phyloP scores from a whole-genome alignment of 2,797 vertebrate species.

The Myotis vivesi region DNA sequence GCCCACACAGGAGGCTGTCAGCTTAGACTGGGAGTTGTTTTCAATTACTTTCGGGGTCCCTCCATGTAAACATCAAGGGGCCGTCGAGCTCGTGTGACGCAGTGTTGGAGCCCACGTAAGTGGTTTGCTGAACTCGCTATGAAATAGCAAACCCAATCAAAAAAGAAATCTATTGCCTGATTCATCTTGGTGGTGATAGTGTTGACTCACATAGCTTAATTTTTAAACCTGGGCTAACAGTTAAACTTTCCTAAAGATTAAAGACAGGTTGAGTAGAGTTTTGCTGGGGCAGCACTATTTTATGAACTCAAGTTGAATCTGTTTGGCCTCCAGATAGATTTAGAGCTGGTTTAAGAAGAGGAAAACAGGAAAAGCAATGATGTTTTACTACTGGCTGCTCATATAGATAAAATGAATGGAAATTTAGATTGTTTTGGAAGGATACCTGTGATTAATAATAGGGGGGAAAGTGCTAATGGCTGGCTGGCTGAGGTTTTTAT shows the following conservation, averaged over 20 bases:
- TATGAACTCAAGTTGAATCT: background rate
- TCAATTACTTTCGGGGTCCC: conserved; percentile 7
- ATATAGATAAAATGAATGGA: background rate
- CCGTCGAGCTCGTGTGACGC: background rate
- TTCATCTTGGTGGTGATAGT: conserved; percentile 15
- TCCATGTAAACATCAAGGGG: conserved; percentile 12
- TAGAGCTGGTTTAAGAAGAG: background rate
- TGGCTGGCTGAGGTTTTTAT: background rate
- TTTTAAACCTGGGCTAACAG: conserved; percentile 51
- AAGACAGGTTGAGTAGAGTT: background rate
- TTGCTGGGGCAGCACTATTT: background rate
- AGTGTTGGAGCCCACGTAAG: background rate
- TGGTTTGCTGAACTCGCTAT: conserved; percentile 18
- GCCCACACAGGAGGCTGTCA: background rate
- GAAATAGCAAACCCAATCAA: background rate
- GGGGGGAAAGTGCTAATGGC: background rate
- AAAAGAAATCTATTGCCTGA: conserved; percentile 38
- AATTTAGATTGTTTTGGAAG: conserved; percentile 10
- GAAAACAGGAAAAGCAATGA: background rate
- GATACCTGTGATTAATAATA: background rate
- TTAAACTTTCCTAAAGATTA: conserved; percentile 40
- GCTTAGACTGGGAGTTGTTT: conserved; percentile 59
- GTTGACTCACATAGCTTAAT: conserved; percentile 45
- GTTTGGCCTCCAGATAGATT: background rate
- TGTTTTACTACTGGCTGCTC: background rate